Conservation (phyloP, 2,797 vertebrate genomes). For the Serranus cabrilla region DNA sequence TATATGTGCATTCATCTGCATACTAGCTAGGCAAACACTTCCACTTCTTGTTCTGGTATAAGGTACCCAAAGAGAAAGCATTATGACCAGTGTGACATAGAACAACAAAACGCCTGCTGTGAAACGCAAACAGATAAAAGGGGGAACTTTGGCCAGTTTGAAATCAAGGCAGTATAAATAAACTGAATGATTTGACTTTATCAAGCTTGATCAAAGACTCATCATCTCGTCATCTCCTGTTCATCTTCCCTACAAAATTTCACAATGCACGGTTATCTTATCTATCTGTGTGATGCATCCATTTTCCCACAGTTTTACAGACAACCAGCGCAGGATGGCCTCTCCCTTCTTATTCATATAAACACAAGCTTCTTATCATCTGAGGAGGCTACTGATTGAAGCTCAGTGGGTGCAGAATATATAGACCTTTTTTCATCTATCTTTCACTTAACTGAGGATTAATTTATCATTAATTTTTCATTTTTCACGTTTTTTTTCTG, state of each 20-base stretch:
- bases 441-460: slow-evolving; percentile 17
- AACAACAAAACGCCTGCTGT: slow-evolving; percentile 17
- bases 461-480: too few species aligned
- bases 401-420: slow-evolving; percentile 8
- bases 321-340: slow-evolving; percentile 5
- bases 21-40: slow-evolving; percentile 3
- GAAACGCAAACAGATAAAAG: slow-evolving; percentile 43
- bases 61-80: slow-evolving; percentile 7
- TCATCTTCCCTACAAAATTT: slow-evolving; percentile 38
- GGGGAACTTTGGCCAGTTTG: slow-evolving; percentile 23
- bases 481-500: too few species aligned
- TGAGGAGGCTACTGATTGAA: slow-evolving; percentile 31
- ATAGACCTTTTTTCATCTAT: not conserved
- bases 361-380: slow-evolving; percentile 38
- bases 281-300: slow-evolving; percentile 48
- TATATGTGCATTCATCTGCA: not conserved
- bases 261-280: slow-evolving; percentile 41
- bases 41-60: slow-evolving; percentile 1
- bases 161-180: slow-evolving; percentile 37
- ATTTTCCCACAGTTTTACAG: slow-evolving; percentile 40
- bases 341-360: not conserved
- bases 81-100: slow-evolving; percentile 2
- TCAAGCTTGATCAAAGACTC: slow-evolving; percentile 52
- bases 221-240: slow-evolving; percentile 20
- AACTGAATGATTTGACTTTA: slow-evolving; percentile 29